A percentile compares a stretch with the other conserved stretches of the same genome.
Evolutionary conservation across 1,140 invertebrate species (phyloP).

Genomic region (Ceratitis capitata): DNA sequence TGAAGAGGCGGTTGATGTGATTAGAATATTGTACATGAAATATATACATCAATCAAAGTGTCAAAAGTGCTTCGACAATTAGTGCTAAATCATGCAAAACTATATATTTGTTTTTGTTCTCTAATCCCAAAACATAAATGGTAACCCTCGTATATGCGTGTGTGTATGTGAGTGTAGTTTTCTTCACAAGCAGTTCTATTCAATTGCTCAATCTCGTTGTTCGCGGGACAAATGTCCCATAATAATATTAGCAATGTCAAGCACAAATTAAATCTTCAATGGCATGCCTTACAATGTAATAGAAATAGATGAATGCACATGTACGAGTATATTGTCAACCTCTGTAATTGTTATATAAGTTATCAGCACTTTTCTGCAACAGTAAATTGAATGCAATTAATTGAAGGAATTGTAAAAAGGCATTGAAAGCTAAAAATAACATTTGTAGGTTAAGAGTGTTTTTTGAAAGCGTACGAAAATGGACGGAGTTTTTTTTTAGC

Average conservation of each 20-base stretch:
- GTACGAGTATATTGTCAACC: not conserved
- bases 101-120: too few relatives aligned
- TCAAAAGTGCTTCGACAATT: too few relatives aligned
- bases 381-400: not conserved
- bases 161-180: not conserved
- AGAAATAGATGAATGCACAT: not conserved
- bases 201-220: too few relatives aligned
- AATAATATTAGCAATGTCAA: not conserved
- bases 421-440: not conserved
- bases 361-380: not conserved
- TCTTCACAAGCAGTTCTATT: not conserved
- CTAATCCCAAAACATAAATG: too few relatives aligned
- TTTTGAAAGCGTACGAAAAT: too few relatives aligned
- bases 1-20: too few relatives aligned
- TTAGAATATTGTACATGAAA: too few relatives aligned
- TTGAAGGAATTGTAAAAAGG: not conserved
- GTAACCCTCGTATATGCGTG: not conserved
- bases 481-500: too few relatives aligned
- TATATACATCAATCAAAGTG: too few relatives aligned
- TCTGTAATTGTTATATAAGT: not conserved
- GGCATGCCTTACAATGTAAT: not conserved
- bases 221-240: not conserved
- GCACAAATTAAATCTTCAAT: slow-evolving; percentile 7
- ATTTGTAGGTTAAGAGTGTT: not conserved
- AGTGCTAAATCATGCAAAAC: too few relatives aligned